Conservation (phyloP, 2,888 invertebrate genomes). For the Stenodera caucasica region DNA sequence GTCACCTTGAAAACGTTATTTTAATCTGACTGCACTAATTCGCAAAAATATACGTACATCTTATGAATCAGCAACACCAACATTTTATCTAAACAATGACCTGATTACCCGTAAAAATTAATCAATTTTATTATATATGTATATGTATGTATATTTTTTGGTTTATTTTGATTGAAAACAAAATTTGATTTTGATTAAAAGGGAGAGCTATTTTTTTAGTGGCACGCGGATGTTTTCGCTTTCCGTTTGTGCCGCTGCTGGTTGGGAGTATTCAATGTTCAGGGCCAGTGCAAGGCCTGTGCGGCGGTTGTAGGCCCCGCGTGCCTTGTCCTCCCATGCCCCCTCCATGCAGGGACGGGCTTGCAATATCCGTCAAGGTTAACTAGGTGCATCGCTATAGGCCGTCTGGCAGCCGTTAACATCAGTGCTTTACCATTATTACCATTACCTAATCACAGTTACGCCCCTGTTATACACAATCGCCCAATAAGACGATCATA, state of each 20-base stretch:
- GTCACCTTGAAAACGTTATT: slow-evolving; percentile 43
- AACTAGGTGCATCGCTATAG: slow-evolving; percentile 41
- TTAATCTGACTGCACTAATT: slow-evolving; percentile 27
- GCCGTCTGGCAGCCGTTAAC: slow-evolving; percentile 37
- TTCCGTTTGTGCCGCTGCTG: background rate
- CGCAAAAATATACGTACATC: slow-evolving; percentile 15
- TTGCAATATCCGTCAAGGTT: slow-evolving; percentile 35
- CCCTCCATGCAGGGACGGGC: slow-evolving; percentile 12
- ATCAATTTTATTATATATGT: background rate
- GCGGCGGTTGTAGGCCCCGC: slow-evolving; percentile 26
- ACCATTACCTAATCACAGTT: slow-evolving; percentile 39
- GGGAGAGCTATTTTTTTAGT: slow-evolving; percentile 4
- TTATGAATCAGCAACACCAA: slow-evolving; percentile 32
- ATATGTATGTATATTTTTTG: background rate
- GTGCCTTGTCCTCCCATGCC: slow-evolving; percentile 23
- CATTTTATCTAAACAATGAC: slow-evolving; percentile 38
- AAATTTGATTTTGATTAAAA: background rate
- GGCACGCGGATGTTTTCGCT: slow-evolving; percentile 6
- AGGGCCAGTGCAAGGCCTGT: slow-evolving; percentile 33
- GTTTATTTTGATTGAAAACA: background rate
- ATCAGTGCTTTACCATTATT: slow-evolving; percentile 31
- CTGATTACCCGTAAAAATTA: slow-evolving; percentile 13
- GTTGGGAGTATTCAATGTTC: slow-evolving; percentile 20
- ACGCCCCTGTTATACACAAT: slow-evolving; percentile 13
- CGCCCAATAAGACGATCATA: too few species aligned